Conservation (phyloP, 2,888 invertebrate genomes). For the Tipula lateralis region DNA sequence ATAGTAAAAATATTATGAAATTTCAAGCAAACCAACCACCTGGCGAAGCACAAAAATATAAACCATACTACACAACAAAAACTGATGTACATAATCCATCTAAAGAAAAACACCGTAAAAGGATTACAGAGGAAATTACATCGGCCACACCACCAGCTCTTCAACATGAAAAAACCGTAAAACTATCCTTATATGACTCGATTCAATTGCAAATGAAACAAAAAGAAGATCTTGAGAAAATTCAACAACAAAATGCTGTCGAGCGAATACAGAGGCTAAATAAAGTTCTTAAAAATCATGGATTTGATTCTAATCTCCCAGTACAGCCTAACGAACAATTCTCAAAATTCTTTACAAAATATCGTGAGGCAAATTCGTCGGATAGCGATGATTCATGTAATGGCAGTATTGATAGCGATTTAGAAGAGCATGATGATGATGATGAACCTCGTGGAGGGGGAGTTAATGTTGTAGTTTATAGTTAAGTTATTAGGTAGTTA, state of each 20-base stretch:
- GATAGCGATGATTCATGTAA: not conserved
- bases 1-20: not conserved
- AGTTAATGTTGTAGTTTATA: not conserved
- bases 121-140: conserved; percentile 29
- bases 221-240: not conserved
- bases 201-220: conserved; percentile 30
- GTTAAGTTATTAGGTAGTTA: not conserved
- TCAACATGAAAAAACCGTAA: not conserved
- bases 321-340: not conserved
- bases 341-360: conserved; percentile 31
- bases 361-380: not conserved
- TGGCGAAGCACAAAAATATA: not conserved
- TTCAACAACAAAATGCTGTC: conserved; percentile 29
- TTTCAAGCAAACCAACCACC: conserved; percentile 27
- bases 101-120: conserved; percentile 31
- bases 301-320: not conserved
- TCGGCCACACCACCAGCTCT: conserved; percentile 31
- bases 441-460: not conserved
- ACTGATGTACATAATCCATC: conserved; percentile 29
- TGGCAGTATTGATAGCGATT: not conserved
- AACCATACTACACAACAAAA: conserved; percentile 32
- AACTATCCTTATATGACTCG: conserved; percentile 31
- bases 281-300: not conserved
- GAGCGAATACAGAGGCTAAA: not conserved
- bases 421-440: conserved; percentile 14